Conservation (phyloP, 2,888 invertebrate genomes). For the Sinohyriopsis cumingii region DNA sequence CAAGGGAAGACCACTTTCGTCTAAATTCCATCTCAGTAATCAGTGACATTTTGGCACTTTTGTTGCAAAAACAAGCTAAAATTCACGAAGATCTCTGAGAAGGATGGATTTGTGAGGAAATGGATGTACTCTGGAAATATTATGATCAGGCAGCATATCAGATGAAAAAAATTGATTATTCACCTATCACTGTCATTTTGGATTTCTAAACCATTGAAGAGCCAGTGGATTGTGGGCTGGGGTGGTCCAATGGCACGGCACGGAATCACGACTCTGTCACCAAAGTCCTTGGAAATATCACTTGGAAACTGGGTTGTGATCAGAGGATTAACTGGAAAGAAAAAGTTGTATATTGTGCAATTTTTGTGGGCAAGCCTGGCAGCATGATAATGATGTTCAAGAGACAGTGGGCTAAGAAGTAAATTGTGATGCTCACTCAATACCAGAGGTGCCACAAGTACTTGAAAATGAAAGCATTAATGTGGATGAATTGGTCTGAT, state of each 20-base stretch:
- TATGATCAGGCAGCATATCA: too few species aligned
- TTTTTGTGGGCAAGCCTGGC: not conserved
- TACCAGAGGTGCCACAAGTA: too few species aligned
- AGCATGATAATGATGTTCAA: not conserved
- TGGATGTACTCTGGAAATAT: too few species aligned
- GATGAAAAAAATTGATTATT: too few species aligned
- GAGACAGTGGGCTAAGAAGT: not conserved
- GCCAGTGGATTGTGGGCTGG: conserved; percentile 91
- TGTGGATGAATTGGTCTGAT: too few species aligned
- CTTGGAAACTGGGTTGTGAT: conserved; percentile 38
- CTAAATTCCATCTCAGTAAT: too few species aligned
- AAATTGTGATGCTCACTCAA: not conserved
- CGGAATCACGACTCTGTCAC: conserved; percentile 74
- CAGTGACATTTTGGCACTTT: too few species aligned
- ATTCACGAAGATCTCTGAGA: too few species aligned
- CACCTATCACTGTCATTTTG: not conserved
- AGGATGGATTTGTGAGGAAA: too few species aligned
- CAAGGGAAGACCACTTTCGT: too few species aligned
- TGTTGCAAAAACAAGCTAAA: too few species aligned
- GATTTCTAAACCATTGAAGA: conserved; percentile 54
- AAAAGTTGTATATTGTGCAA: not conserved
- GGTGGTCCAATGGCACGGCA: conserved; percentile 93
- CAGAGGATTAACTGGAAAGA: conserved; percentile 53
- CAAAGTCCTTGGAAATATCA: conserved; percentile 53
- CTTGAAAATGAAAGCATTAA: too few species aligned